Evolutionary conservation across 2,888 invertebrate genomes (phyloP), one percentile per base, ranked within the genome.

Genomic region (Brachyopa scutellaris): DNA sequence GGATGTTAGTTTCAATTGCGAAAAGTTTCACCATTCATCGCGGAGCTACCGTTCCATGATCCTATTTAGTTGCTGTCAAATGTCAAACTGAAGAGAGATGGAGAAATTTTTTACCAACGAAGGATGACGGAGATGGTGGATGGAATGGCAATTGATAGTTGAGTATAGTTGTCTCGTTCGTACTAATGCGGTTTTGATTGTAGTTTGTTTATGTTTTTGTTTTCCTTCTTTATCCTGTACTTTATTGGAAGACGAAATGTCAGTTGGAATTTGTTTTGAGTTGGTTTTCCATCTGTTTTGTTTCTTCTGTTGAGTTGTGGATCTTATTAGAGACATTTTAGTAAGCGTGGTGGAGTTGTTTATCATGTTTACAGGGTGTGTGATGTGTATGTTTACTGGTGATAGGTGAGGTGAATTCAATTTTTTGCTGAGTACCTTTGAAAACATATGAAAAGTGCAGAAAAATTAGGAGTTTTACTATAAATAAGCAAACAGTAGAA

Each of bases 151-250:
- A 13, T 0, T n/a, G 1, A 0, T 4, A 13, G 0, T 0, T 9
- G 11, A 2, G 2, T 59, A 7, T n/a, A 17, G 26, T 59, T 51
- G 23, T 69, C 69, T 76, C 76, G 17, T 29, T 78, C 45, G 2
- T 17, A 11, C 79, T 57, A 3, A 49, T 42, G 9, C 7, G 45
- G n/a, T 5, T 1, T 4, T 19, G 29, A 38, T 31, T 2, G 29
- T 1, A 36, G 36, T 74, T 80, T 80, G 80, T 80, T 80, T 80
- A 80, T 76, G 80, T 76, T 80, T 80, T 80, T 80, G 80, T 76
- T 76, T 74, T 80, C 62, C 69, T 62, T 80, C 66, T 19, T 53
- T 61, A 31, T 62, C 53, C 15, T 26, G 26, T 26, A 3, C 4
- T 13, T 31, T 19, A 3, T 33, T 51, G 17, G 23, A n/a, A 17